Evolutionary conservation across 2,797 vertebrate species (phyloP).

Genomic region (Denticeps clupeoides): DNA sequence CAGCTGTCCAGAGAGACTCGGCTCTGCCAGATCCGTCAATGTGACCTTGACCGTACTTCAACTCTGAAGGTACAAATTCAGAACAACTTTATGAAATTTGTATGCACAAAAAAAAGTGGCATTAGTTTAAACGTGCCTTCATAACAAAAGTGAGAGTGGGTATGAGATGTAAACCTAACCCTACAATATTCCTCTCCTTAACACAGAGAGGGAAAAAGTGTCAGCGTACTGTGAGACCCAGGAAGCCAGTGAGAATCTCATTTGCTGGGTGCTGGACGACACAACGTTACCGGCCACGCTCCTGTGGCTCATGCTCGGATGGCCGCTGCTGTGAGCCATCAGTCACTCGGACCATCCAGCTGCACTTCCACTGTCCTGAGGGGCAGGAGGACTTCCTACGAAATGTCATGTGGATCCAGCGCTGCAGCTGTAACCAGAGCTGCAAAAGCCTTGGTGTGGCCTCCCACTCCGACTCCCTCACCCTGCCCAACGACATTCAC

Average conservation of each 20-base stretch:
- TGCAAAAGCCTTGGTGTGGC: conserved; percentile 10
- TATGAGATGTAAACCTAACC: too few relatives aligned
- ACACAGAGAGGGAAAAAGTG: conserved; percentile 33
- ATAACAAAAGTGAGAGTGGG: too few relatives aligned
- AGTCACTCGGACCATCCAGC: conserved; percentile 28
- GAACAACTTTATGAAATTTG: too few relatives aligned
- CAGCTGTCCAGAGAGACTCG: conserved; percentile 34
- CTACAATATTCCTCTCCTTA: not conserved
- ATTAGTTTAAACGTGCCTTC: too few relatives aligned
- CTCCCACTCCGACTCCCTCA: conserved; percentile 14
- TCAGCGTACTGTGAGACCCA: conserved; percentile 25
- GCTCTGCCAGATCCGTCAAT: conserved; percentile 38
- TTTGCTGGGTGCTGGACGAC: conserved; percentile 32
- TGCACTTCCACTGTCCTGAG: conserved; percentile 34
- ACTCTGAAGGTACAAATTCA: conserved; percentile 30
- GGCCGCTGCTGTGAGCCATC: conserved; percentile 33
- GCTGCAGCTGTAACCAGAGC: conserved; percentile 31
- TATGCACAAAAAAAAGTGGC: too few relatives aligned
- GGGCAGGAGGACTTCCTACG: conserved; percentile 25
- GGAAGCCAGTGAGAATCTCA: conserved; percentile 12
- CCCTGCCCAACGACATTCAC: conserved; percentile 38
- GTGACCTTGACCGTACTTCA: conserved; percentile 13
- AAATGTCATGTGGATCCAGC: conserved; percentile 41
- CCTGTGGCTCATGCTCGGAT: conserved; percentile 31
- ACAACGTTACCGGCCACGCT: conserved; percentile 26